Base-by-base conservation (phyloP, 2,113 vertebrate species). In the Blennius ocellaris region DNA sequence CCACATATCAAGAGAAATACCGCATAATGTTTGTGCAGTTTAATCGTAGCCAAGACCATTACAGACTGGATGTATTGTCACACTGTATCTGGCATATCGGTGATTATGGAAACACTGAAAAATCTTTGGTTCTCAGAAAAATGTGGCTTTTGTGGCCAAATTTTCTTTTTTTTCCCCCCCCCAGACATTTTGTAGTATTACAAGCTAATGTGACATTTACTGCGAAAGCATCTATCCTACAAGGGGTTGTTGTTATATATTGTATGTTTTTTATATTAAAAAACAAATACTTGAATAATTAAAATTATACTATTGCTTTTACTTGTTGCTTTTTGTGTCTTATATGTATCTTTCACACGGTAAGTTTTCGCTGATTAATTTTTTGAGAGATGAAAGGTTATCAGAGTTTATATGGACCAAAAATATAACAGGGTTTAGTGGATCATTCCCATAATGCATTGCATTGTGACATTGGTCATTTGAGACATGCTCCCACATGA, bases 231-330 rank as follows among this genome's bases (percentile, higher is more conserved):
- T 82, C 83, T 86, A 84, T 90, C 79, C 88, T 78, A 5, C 54
- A 65, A 72, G 79, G 86, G 87, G 86, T 88, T 90, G 81, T 87
- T 91, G 88, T 93, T 85, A 75, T 91, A 88, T 86, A 92, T 86
- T 90, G 83, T 90, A 82, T 87, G 85, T 92, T 92, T 94, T 90
- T 89, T 89, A 89, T 88, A 92, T 92, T 84, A 92, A 92, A 90
- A 88, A 91, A 91, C 76, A 85, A 87, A 82, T 85, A 88, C 84
- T 92, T 93, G 87, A 87, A 85, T 90, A 84, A 90, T 89, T 83
- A 86, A 88, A 86, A 71, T 75, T 54, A 83, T 71, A 78, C 74
- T 64, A 67, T 79, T 86, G 82, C 69, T 82, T 86, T 75, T 45
- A 78, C 62, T 50, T 61, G 16, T 76, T 63, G 59, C 41, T 43